Evolutionary conservation across 1,140 invertebrate species (phyloP).

Genomic region (Globodera ellingtonae): DNA sequence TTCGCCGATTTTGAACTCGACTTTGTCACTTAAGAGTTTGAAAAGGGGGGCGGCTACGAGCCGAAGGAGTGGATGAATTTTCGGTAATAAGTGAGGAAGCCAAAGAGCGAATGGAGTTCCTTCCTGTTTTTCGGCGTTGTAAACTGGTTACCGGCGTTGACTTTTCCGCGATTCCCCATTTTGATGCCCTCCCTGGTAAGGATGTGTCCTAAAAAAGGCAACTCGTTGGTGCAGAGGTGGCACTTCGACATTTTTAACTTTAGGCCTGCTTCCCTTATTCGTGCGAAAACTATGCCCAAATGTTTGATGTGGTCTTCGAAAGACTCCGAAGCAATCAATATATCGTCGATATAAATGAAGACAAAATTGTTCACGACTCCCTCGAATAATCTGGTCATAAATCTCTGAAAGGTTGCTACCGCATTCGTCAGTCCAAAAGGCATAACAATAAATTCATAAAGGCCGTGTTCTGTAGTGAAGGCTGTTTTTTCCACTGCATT

Average conservation of each 20-base stretch:
- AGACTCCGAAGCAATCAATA: constrained; percentile 31
- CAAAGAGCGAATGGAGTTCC: constrained; percentile 46
- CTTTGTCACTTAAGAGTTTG: background rate
- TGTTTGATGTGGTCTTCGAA: constrained; percentile 37
- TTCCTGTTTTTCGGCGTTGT: constrained; percentile 60
- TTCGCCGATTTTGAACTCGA: background rate
- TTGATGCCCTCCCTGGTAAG: too few relatives aligned
- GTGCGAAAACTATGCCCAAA: constrained; percentile 46
- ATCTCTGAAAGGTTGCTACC: constrained; percentile 67
- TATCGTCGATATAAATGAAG: constrained; percentile 4
- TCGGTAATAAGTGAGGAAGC: constrained; percentile 65
- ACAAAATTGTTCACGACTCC: constrained; percentile 44
- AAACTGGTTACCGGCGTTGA: constrained; percentile 44
- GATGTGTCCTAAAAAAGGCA: too few relatives aligned
- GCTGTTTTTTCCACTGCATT: constrained; percentile 32
- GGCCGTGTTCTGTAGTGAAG: constrained; percentile 54
- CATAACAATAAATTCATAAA: constrained; percentile 65
- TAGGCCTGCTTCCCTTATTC: constrained; percentile 42
- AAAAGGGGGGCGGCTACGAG: background rate
- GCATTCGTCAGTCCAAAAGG: constrained; percentile 40
- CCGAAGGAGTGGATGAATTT: constrained; percentile 5
- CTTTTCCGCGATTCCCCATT: too few relatives aligned
- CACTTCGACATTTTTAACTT: constrained; percentile 59
- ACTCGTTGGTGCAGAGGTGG: constrained; percentile 22
- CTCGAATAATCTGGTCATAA: constrained; percentile 67